Conservation (phyloP, 2,888 invertebrate species). For the Chrysolina haemoptera region DNA sequence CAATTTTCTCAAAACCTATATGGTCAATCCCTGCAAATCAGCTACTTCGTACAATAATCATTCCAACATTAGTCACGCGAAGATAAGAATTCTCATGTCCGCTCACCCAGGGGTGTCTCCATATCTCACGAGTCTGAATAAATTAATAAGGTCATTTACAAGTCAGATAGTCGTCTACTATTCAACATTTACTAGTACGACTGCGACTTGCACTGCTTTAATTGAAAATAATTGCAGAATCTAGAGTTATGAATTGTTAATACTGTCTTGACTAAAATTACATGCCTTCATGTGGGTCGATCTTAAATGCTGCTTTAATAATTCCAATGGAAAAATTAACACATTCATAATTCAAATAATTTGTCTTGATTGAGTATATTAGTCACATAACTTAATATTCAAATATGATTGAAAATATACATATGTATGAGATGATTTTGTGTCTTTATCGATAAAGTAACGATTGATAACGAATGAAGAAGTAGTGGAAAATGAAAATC, state of each 20-base stretch:
- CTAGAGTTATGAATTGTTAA: constrained; percentile 50
- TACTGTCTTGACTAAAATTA: constrained; percentile 31
- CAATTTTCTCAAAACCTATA: constrained; percentile 6
- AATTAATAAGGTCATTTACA: constrained; percentile 53
- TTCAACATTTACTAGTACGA: constrained; percentile 58
- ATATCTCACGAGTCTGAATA: constrained; percentile 46
- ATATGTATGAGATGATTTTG: background rate
- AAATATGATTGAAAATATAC: background rate
- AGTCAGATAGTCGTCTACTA: constrained; percentile 62
- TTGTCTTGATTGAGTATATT: constrained; percentile 30
- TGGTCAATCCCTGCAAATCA: constrained; percentile 11
- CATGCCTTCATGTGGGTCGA: constrained; percentile 44
- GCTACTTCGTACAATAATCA: constrained; percentile 13
- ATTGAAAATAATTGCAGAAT: constrained; percentile 62
- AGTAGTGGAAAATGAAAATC: no score
- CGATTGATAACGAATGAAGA: no score
- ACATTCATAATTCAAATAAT: constrained; percentile 42
- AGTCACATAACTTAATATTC: constrained; percentile 32
- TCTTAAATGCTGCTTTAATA: constrained; percentile 40
- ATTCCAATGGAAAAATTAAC: constrained; percentile 45
- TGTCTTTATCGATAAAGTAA: no score
- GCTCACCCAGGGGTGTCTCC: constrained; percentile 58
- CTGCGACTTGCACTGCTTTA: constrained; percentile 55
- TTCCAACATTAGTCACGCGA: constrained; percentile 61
- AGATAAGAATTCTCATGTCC: constrained; percentile 62